phyloP scores from a whole-genome alignment of 2,113 vertebrate genomes.

The Chloropsis cyanopogon region DNA sequence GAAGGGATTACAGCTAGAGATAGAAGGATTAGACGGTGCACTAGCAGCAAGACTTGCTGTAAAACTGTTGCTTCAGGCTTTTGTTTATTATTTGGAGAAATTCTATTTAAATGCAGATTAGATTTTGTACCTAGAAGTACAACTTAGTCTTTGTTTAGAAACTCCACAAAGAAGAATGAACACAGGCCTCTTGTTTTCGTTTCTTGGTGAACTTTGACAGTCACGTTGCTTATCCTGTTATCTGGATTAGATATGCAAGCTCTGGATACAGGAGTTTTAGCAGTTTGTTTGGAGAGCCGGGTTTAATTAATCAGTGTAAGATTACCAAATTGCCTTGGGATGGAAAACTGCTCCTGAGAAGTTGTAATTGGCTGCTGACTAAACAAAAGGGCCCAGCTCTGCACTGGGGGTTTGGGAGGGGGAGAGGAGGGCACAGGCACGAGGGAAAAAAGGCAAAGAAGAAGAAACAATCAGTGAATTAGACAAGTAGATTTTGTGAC shows the following conservation, averaged over 20 bases:
- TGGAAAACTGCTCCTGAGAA: background rate
- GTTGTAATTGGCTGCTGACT: background rate
- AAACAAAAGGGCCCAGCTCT: background rate
- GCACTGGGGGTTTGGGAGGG: background rate
- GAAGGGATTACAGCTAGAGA: slow-evolving; percentile 48
- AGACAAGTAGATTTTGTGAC: background rate
- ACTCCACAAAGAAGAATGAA: background rate
- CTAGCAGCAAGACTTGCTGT: slow-evolving; percentile 15
- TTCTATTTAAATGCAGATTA: slow-evolving; percentile 73
- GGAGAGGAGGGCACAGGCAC: background rate
- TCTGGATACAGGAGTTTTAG: background rate
- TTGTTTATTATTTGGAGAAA: slow-evolving; percentile 68
- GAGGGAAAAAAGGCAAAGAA: background rate
- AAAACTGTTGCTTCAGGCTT: slow-evolving; percentile 61
- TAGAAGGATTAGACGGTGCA: slow-evolving; percentile 53
- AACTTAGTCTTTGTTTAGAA: slow-evolving; percentile 40
- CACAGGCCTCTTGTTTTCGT: background rate
- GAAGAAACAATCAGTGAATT: background rate
- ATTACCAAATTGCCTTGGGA: slow-evolving; percentile 2
- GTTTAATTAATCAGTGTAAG: slow-evolving; percentile 43
- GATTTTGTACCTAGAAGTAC: slow-evolving; percentile 51
- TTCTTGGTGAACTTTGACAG: slow-evolving; percentile 10
- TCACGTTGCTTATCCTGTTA: slow-evolving; percentile 19
- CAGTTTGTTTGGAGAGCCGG: background rate
- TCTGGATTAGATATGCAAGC: slow-evolving; percentile 34